Evolutionary conservation across 1,140 invertebrate species (phyloP), one percentile per base, ranked within the genome.

Genomic region (Eulimnadia texana): DNA sequence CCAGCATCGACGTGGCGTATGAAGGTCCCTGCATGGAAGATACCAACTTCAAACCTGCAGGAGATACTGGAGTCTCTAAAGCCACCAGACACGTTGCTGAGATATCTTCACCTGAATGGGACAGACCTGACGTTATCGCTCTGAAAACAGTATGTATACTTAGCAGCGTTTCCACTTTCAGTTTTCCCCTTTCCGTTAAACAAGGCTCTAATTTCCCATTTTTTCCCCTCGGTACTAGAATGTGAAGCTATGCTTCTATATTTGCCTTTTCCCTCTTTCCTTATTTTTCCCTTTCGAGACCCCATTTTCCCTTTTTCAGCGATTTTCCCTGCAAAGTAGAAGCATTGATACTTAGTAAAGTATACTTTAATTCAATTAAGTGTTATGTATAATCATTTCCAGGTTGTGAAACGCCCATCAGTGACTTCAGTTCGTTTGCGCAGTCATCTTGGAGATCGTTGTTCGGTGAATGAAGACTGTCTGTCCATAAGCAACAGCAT

Each of bases 371-470:
- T n/a, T n/a, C n/a, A n/a, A n/a, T n/a, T n/a, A n/a, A n/a, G n/a
- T n/a, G n/a, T 42, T 42, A 42, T 9, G 6, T 16, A 42, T 9
- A 42, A 42, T 42, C 6, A 42, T 16, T 9, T 42, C 16, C 29
- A 61, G 50, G 25, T 50, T 25, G 57, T 53, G 55, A 63, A 24
- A 60, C 22, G 62, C 2, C 64, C 68, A 16, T 68, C 68, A 0
- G 66, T 63, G 24, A 60, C 64, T 50, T 64, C 64, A 51, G 66
- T 82, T 60, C 80, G 83, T 25, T 78, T 86, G 50, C 81, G 82
- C 25, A 82, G 85, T 20, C 72, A 85, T 50, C 72, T 90, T 11
- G 87, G 86, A 9, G 86, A 90, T 71, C 69, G 85, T 28, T 91
- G 87, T 71, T 76, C 77, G n/a, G 76, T 79, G 42, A 81, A 85